These are phyloP conservation scores for Trachythela sp. DNA, from an alignment of 64 coral and sea anemone species.

Conservation along the genomic window DNA sequence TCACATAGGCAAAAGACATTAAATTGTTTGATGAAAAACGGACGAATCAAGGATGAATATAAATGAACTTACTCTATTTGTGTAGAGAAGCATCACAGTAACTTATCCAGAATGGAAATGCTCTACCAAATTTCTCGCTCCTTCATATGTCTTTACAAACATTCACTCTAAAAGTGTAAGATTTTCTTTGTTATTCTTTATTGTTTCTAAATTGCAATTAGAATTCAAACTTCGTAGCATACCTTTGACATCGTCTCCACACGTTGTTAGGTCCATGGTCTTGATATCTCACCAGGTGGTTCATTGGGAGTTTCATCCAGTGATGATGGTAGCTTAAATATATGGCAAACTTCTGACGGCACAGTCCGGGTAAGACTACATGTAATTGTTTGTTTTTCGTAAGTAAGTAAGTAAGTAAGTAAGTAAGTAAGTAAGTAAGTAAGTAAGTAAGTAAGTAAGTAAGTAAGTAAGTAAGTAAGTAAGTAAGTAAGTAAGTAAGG, in stretches of 20 bases:
- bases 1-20: too few relatives aligned
- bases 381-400: background rate
- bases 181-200: background rate
- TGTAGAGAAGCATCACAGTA: conserved; percentile 58
- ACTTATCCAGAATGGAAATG: conserved; percentile 51
- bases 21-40: too few relatives aligned
- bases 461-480: too few relatives aligned
- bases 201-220: background rate
- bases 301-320: conserved; percentile 65
- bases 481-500: too few relatives aligned
- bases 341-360: conserved; percentile 71
- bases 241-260: background rate
- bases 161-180: conserved; percentile 96
- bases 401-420: too few relatives aligned
- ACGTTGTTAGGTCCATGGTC: conserved; percentile 51
- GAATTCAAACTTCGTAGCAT: background rate
- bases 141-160: conserved; percentile 52
- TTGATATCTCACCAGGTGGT: conserved; percentile 84
- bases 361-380: conserved; percentile 57
- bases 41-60: too few relatives aligned
- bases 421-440: too few relatives aligned
- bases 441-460: too few relatives aligned
- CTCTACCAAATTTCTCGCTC: conserved; percentile 68
- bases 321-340: conserved; percentile 60
- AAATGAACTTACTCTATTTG: background rate